Evolutionary conservation across 2,113 vertebrate genomes (phyloP).

Genomic region (Otus sunia): DNA sequence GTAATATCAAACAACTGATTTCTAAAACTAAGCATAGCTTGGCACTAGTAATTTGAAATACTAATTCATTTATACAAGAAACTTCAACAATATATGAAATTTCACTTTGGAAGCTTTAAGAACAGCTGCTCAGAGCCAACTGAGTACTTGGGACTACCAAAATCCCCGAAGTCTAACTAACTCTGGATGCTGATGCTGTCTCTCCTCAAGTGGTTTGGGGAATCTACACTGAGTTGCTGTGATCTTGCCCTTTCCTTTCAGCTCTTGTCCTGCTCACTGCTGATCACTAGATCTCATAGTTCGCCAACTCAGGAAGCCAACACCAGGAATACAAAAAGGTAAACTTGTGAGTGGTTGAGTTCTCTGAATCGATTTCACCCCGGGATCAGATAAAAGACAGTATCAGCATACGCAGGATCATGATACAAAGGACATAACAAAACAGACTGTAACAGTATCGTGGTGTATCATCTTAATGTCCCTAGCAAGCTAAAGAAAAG

Average conservation of each 20-base stretch:
- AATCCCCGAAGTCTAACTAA: not conserved
- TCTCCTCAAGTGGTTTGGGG: not conserved
- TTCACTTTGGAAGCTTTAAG: not conserved
- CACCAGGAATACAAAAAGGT: not conserved
- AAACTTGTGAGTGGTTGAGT: not conserved
- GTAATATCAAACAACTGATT: not conserved
- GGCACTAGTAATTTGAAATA: not conserved
- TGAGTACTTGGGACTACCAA: not conserved
- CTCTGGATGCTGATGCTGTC: not conserved
- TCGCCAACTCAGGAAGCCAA: not conserved
- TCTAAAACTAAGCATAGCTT: not conserved
- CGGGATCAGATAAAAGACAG: not conserved
- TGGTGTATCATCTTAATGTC: not conserved
- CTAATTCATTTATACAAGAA: not conserved
- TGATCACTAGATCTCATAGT: accelerated
- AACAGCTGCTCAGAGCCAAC: not conserved
- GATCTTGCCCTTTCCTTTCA: not conserved
- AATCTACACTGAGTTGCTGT: not conserved
- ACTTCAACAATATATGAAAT: not conserved
- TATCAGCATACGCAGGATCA: not conserved
- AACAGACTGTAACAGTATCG: not conserved
- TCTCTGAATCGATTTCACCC: not conserved
- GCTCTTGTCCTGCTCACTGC: not conserved
- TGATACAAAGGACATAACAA: not conserved
- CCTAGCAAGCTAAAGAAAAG: not conserved